Evolutionary conservation across 2,888 invertebrate species (phyloP).

Genomic region (Latrodectus elegans): DNA sequence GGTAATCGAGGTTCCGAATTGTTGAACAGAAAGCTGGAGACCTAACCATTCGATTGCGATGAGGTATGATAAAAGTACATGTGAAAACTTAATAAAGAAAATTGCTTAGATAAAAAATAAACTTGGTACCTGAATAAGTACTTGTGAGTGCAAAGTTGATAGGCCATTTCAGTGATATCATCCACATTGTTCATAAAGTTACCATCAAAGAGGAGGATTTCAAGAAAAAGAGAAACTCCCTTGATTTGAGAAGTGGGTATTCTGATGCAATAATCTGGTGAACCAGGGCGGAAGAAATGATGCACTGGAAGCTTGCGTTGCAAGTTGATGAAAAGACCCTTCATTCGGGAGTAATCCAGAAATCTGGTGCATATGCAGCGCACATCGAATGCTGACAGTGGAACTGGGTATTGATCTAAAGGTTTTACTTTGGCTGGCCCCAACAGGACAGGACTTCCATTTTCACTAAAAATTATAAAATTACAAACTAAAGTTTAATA

Average conservation of each 20-base stretch:
- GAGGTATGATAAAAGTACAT: too few relatives aligned
- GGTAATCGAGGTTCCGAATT: too few relatives aligned
- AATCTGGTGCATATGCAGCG: constrained; percentile 46
- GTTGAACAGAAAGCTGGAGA: too few relatives aligned
- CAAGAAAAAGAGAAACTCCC: constrained; percentile 46
- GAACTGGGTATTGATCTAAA: constrained; percentile 46
- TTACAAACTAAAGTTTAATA: background rate
- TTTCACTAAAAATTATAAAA: constrained; percentile 19
- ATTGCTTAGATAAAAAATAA: too few relatives aligned
- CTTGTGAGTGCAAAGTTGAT: constrained; percentile 40
- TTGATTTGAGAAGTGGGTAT: constrained; percentile 49
- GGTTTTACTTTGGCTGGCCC: constrained; percentile 53
- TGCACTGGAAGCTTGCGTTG: constrained; percentile 38
- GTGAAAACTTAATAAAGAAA: too few relatives aligned
- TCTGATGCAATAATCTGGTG: constrained; percentile 35
- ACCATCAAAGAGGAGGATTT: constrained; percentile 38
- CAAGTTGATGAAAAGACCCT: constrained; percentile 34
- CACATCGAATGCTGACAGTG: constrained; percentile 46
- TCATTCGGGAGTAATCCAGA: constrained; percentile 44
- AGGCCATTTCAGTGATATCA: constrained; percentile 36
- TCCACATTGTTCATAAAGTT: constrained; percentile 24
- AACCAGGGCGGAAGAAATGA: constrained; percentile 40
- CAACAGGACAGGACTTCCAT: constrained; percentile 33
- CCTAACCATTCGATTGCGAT: too few relatives aligned
- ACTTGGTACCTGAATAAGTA: constrained; percentile 39